Evolutionary conservation across 2,888 invertebrate species (phyloP), one percentile per base, ranked within the genome.

Genomic region (Dicyrtoma fusca): DNA sequence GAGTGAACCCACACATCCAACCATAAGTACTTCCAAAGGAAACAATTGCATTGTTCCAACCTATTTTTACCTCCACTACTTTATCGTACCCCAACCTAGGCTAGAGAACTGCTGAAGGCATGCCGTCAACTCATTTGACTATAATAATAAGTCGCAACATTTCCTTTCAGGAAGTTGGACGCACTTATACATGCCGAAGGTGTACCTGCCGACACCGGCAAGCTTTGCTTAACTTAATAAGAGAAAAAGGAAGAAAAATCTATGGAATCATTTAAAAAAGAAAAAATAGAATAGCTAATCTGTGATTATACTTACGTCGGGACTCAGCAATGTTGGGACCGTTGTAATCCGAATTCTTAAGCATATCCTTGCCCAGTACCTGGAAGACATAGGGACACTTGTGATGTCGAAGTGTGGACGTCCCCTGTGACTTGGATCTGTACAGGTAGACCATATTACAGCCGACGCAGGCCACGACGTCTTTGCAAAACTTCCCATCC

Each of bases 331-430:
- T 14, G 34, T 13, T 63, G 34, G 4, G 17, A 45, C 23, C 17
- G 51, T 53, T n/a, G 23, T 65, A 25, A 45, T 63, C 17, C 49
- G 49, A 25, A 55, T 44, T 55, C 55, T 71, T 68, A 59, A 68
- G 26, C 72, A 69, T 55, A 59, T 74, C 77, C 55, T 73, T 74
- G 3, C 69, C 70, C 19, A 75, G 73, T 10, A 77, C 74, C 64
- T 74, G 65, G 69, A 76, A 76, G 45, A 74, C 77, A 47, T 73
- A 72, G 23, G 71, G 68, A 64, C 78, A 78, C 62, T 77, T 76
- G 64, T 79, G 79, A 49, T 78, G 78, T n/a, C 79, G 64, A n/a
- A 79, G 76, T 8, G 78, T 77, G 4, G 78, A 77, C 6, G 79
- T 79, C 3, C 79, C 79, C 57, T 77, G 76, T 13, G 75, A 76